Base-by-base conservation (phyloP, 2,888 invertebrate genomes). In the Rhopalosiphum nymphaeae region DNA sequence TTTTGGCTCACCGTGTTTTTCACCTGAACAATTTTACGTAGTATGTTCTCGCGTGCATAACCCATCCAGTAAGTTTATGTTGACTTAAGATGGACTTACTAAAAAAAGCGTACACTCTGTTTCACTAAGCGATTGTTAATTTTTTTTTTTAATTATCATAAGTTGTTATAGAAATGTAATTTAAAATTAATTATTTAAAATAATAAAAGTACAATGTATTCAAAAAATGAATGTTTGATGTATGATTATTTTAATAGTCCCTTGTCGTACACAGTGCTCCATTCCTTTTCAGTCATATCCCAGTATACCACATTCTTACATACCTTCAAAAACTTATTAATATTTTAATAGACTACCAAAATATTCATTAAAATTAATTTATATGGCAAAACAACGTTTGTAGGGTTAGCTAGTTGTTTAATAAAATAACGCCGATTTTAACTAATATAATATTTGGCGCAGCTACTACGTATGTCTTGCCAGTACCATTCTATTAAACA, bases 1-100 rank as follows among this genome's bases (percentile, higher is more conserved):
- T 26, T 57, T 25, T n/a, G 94, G 94, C 90, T 95, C 93, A 61
- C 91, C 92, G 25, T 95, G 95, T 86, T 95, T 95, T 91, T 95
- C 95, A 57, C 94, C 94, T 44, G 94, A 95, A 36, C 95, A 95
- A 92, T 78, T 93, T 61, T 93, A 93, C 42, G 89, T 93, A 9
- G 26, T 26, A 26, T 26, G 57, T 26, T 57, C 57, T 57, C 57
- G 57, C 0, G 57, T 57, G 44, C 42, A 67, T 29, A 88, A 88
- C 46, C 91, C 91, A 56, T 84, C 84, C 44, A 92, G 67, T 91
- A 44, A 61, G 57, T 91, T 44, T 91, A 44, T 91, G 57, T 91
- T 42, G 21, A 67, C 91, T 53, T 61, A 57, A 57, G 61, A 61
- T 46, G 67, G 61, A 36, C 29, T 90, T 5, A 90, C 90, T 16